These are phyloP conservation scores for Nysson spinosus DNA, from an alignment of 2,888 invertebrate genomes.

Conservation along the genomic window DNA sequence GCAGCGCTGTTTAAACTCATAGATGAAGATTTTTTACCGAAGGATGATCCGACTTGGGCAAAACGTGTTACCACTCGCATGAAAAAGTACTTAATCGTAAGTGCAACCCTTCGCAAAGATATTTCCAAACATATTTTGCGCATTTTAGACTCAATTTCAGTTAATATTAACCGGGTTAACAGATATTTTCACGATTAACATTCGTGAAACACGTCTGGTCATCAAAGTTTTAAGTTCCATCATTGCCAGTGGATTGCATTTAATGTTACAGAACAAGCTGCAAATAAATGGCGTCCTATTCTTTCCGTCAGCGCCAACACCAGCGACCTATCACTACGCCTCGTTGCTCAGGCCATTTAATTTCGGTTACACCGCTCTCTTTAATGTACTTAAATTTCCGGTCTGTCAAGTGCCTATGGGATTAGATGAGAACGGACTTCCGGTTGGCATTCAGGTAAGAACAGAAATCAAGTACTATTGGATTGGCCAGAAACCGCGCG, in stretches of 20 bases:
- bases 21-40: constrained; percentile 83
- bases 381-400: constrained; percentile 91
- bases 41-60: constrained; percentile 83
- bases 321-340: constrained; percentile 90
- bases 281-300: constrained; percentile 89
- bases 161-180: not conserved
- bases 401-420: constrained; percentile 92
- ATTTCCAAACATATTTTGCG: not conserved
- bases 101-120: constrained; percentile 12
- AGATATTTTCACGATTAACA: constrained; percentile 16
- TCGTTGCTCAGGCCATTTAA: constrained; percentile 88
- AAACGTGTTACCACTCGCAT: constrained; percentile 80
- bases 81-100: constrained; percentile 81
- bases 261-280: constrained; percentile 80
- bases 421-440: constrained; percentile 83
- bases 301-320: constrained; percentile 88
- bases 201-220: not conserved
- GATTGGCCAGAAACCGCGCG: no score
- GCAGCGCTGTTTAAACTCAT: constrained; percentile 84
- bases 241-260: no score
- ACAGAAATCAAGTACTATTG: no score
- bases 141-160: not conserved
- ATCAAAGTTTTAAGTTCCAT: no score
- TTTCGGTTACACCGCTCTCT: constrained; percentile 90
- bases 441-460: constrained; percentile 85